Evolutionary conservation across 2,113 vertebrate species (phyloP).

Genomic region (Triplophysa dalaica): DNA sequence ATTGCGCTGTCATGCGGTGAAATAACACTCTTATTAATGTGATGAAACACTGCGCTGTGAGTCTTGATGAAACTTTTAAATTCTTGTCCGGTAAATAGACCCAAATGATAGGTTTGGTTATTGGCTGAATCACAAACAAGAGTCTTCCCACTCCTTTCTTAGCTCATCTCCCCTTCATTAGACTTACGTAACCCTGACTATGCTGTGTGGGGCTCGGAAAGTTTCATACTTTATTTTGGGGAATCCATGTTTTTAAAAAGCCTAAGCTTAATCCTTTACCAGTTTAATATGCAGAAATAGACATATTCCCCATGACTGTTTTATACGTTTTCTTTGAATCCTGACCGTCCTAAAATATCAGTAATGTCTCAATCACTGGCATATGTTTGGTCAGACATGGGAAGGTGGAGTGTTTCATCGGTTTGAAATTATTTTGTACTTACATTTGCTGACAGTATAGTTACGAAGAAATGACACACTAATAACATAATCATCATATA

Average conservation of each 20-base stretch:
- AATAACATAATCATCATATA: not conserved
- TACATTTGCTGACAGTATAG: no score
- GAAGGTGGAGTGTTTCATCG: no score
- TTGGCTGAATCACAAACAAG: not conserved
- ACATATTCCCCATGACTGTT: no score
- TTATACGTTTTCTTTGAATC: no score
- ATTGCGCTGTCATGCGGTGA: not conserved
- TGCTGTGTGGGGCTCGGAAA: not conserved
- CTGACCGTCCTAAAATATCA: no score
- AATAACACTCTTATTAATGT: not conserved
- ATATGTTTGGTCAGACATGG: no score
- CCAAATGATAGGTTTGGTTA: conserved; percentile 3
- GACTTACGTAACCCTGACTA: not conserved
- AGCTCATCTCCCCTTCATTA: conserved; percentile 20
- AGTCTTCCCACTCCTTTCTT: conserved; percentile 2
- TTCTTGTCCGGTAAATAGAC: not conserved
- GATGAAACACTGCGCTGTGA: not conserved
- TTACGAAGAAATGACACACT: no score
- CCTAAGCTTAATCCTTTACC: no score
- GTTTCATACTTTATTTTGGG: not conserved
- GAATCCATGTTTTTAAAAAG: not conserved
- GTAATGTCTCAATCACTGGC: no score
- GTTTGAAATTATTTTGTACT: no score
- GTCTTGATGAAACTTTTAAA: conserved; percentile 6
- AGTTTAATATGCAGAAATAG: no score